Conservation (phyloP, 2,888 invertebrate species). For the Phrixothrix hirtus region DNA sequence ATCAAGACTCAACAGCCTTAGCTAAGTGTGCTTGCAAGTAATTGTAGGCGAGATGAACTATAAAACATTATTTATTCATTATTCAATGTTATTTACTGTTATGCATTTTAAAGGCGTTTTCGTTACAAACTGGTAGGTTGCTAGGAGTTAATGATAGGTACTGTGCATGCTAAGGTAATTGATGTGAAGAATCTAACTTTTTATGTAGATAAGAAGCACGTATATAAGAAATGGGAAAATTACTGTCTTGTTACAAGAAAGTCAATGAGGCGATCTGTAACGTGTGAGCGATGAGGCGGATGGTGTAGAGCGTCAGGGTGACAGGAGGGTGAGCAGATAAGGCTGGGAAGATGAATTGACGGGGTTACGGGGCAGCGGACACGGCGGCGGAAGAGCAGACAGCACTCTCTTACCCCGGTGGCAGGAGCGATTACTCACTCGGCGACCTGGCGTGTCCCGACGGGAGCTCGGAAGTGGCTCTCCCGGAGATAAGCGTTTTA, state of each 20-base stretch:
- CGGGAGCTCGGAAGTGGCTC: slow-evolving; percentile 52
- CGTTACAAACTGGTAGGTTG: too few relatives aligned
- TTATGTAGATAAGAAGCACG: not conserved
- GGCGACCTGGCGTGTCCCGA: slow-evolving; percentile 46
- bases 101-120: not conserved
- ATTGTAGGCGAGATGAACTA: too few relatives aligned
- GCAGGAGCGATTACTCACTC: slow-evolving; percentile 55
- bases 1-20: too few relatives aligned
- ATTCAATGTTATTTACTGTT: too few relatives aligned
- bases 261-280: slow-evolving; percentile 30
- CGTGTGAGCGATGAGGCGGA: slow-evolving; percentile 31
- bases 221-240: slow-evolving; percentile 23
- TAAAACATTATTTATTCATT: too few relatives aligned
- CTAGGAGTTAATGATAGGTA: too few relatives aligned
- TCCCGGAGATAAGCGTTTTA: slow-evolving; percentile 54
- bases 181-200: not conserved
- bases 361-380: slow-evolving; percentile 54
- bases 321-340: slow-evolving; percentile 42
- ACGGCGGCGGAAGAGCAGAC: slow-evolving; percentile 55
- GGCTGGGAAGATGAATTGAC: slow-evolving; percentile 53
- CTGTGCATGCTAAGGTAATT: not conserved
- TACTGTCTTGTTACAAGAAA: slow-evolving; percentile 30
- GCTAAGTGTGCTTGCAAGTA: too few relatives aligned
- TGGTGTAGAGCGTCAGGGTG: slow-evolving; percentile 33
- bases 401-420: slow-evolving; percentile 55